Conservation (phyloP, 1,140 invertebrate genomes). For the Hetaerina americana region DNA sequence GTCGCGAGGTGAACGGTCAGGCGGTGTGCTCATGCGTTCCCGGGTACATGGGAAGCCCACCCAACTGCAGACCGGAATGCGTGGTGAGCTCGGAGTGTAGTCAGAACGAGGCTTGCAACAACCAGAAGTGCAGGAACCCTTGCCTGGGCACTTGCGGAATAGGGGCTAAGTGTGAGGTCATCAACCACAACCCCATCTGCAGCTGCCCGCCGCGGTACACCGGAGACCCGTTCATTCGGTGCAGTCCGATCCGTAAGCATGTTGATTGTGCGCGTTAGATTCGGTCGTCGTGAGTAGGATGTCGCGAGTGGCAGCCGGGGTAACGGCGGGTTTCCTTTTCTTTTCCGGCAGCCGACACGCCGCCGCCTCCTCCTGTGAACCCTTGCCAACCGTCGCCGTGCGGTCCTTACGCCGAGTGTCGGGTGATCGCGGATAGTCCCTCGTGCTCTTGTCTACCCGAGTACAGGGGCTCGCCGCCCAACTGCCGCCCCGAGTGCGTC, state of each 20-base stretch:
- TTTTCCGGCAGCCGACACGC: background rate
- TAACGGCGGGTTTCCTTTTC: background rate
- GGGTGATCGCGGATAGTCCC: conserved; percentile 26
- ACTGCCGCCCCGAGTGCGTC: conserved; percentile 32
- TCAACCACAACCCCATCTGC: conserved; percentile 32
- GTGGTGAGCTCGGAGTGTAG: conserved; percentile 30
- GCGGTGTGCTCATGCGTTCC: conserved; percentile 36
- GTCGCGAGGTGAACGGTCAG: conserved; percentile 28
- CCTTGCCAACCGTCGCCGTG: conserved; percentile 34
- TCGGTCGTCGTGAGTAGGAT: background rate
- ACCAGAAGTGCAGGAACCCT: conserved; percentile 31
- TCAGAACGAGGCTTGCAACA: conserved; percentile 29
- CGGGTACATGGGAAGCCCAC: conserved; percentile 32
- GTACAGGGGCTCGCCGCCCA: conserved; percentile 39
- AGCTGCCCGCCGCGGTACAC: conserved; percentile 28
- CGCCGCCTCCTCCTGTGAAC: conserved; percentile 14
- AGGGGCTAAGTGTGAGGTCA: conserved; percentile 30
- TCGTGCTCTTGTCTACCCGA: conserved; percentile 35
- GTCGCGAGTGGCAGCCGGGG: background rate
- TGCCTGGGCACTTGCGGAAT: conserved; percentile 34
- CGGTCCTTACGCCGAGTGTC: conserved; percentile 35
- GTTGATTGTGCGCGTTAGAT: background rate
- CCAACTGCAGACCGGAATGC: conserved; percentile 32
- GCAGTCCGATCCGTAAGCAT: conserved; percentile 17
- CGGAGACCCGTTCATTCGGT: conserved; percentile 39